Evolutionary conservation across 2,113 vertebrate genomes (phyloP).

Genomic region (Brevimyrus niger): DNA sequence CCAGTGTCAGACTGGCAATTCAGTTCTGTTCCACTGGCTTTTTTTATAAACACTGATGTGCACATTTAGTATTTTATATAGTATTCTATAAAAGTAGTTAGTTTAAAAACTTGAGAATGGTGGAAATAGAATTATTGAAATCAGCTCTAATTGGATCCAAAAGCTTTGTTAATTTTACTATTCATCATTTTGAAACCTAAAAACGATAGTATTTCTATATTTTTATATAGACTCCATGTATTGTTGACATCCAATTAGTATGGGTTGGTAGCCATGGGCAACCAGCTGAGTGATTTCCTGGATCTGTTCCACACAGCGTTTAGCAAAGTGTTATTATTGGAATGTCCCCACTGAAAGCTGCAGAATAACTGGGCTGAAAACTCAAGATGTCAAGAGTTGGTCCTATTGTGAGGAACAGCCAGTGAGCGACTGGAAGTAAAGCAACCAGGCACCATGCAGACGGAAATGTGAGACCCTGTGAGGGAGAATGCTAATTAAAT

Average conservation of each 20-base stretch:
- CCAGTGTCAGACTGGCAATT: background rate
- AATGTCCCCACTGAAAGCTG: background rate
- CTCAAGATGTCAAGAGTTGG: background rate
- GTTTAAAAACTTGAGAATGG: background rate
- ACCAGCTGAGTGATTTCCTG: background rate
- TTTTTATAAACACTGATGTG: background rate
- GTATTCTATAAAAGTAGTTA: background rate
- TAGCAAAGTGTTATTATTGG: background rate
- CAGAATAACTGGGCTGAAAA: constrained; percentile 5
- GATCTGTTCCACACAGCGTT: background rate
- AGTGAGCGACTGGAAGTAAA: background rate
- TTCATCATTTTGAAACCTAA: background rate
- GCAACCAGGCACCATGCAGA: background rate
- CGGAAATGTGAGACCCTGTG: background rate
- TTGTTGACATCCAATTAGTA: background rate
- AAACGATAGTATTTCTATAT: background rate
- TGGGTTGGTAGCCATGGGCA: background rate
- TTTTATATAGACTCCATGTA: background rate
- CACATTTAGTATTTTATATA: background rate
- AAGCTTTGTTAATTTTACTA: background rate
- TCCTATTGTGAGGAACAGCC: background rate
- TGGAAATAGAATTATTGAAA: background rate
- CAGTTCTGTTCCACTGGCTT: background rate
- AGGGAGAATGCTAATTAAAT: background rate
- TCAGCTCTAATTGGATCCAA: background rate